phyloP scores from a whole-genome alignment of 2,113 vertebrate genomes.

The Rissa tridactyla region DNA sequence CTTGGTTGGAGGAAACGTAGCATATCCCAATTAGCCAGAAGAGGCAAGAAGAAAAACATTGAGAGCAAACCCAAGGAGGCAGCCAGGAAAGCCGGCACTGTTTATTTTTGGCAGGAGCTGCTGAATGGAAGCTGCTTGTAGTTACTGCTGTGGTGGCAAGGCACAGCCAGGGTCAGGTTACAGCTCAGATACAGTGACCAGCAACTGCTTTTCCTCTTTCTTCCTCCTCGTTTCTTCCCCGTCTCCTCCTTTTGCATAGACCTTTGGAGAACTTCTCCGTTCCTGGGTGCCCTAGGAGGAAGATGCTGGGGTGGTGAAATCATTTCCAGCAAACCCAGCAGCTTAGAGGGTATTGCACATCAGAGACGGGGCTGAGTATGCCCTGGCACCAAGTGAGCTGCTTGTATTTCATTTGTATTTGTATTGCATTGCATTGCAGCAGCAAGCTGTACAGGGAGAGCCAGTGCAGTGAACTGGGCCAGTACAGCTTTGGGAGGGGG shows the following conservation, averaged over 20 bases:
- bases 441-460: neutral
- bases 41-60: conserved; percentile 37
- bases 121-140: conserved; percentile 69
- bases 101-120: conserved; percentile 68
- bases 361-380: neutral
- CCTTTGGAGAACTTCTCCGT: neutral
- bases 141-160: conserved; percentile 58
- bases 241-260: neutral
- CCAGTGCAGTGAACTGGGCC: neutral
- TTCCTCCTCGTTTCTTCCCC: neutral
- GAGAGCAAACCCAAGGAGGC: conserved; percentile 28
- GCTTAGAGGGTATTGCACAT: fast-evolving
- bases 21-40: conserved; percentile 29
- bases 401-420: neutral
- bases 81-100: conserved; percentile 54
- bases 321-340: neutral
- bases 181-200: conserved; percentile 37
- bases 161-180: conserved; percentile 51
- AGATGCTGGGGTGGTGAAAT: neutral
- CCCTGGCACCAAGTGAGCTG: fast-evolving
- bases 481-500: neutral
- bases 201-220: conserved; percentile 6
- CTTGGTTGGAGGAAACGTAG: conserved; percentile 6
- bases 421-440: neutral
- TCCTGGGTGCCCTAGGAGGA: neutral